A percentile compares a stretch with the other conserved stretches of the same genome.
Conservation (phyloP, 2,888 invertebrate species). For the Clitarchus hookeri region DNA sequence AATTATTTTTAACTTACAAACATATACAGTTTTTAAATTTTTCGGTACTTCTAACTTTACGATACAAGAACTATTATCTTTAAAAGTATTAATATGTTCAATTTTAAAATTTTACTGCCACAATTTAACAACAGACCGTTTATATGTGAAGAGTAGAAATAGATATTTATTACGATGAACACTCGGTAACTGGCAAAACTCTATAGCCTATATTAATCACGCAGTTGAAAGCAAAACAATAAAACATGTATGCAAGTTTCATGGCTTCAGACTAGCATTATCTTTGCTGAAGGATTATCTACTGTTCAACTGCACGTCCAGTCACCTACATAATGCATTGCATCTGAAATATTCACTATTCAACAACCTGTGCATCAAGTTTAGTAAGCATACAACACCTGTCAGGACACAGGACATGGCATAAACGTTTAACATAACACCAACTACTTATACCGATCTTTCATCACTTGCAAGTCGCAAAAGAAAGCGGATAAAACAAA, state of each 20-base stretch:
- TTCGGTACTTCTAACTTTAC: not conserved
- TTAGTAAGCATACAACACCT: not conserved
- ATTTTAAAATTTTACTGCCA: not conserved
- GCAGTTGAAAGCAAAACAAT: not conserved
- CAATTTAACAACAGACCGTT: constrained; percentile 7
- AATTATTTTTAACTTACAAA: not conserved
- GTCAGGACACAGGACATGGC: not conserved
- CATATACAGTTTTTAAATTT: not conserved
- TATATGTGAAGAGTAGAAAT: not conserved
- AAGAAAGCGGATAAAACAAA: not conserved
- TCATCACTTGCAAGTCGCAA: not conserved
- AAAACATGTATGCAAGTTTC: not conserved
- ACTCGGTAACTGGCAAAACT: not conserved
- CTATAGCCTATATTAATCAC: not conserved
- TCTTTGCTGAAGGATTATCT: not conserved
- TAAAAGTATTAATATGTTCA: not conserved
- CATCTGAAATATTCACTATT: not conserved
- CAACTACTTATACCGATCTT: not conserved
- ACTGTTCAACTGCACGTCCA: not conserved
- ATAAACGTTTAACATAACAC: not conserved
- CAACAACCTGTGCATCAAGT: not conserved
- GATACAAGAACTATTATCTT: constrained; percentile 14
- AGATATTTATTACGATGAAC: not conserved
- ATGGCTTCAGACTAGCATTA: not conserved
- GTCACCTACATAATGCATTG: not conserved